Conservation (phyloP, 2,888 invertebrate genomes). For the Hoplodrina blanda region DNA sequence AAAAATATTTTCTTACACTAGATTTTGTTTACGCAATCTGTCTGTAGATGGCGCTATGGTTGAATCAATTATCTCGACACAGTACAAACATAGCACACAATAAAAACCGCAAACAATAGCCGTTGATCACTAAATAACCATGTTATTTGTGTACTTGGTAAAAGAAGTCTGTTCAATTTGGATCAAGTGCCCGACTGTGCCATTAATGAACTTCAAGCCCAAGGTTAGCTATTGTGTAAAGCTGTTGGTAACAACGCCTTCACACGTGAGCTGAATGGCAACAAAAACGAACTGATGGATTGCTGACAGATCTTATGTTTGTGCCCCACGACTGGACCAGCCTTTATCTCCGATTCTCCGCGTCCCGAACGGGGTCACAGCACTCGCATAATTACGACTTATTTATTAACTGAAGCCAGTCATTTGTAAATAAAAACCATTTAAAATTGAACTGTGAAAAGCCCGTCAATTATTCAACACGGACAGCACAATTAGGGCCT, state of each 20-base stretch:
- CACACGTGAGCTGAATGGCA: conserved; percentile 67
- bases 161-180: conserved; percentile 57
- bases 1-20: not conserved
- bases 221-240: conserved; percentile 73
- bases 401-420: conserved; percentile 48
- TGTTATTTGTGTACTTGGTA: conserved; percentile 38
- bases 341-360: conserved; percentile 50
- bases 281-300: conserved; percentile 74
- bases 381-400: conserved; percentile 53
- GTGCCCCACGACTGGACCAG: conserved; percentile 48
- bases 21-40: not conserved
- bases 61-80: conserved; percentile 10
- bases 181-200: conserved; percentile 54
- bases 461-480: conserved; percentile 31
- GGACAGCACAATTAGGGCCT: conserved; percentile 17
- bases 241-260: conserved; percentile 71
- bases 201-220: conserved; percentile 69
- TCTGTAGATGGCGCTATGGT: conserved; percentile 24
- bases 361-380: conserved; percentile 57
- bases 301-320: conserved; percentile 68
- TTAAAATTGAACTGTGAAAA: conserved; percentile 27
- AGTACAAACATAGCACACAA: conserved; percentile 18
- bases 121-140: conserved; percentile 45
- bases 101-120: conserved; percentile 37
- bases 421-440: conserved; percentile 53